These are phyloP conservation scores for Goniozus legneri DNA, from an alignment of 1,140 invertebrate species.

Conservation along the genomic window DNA sequence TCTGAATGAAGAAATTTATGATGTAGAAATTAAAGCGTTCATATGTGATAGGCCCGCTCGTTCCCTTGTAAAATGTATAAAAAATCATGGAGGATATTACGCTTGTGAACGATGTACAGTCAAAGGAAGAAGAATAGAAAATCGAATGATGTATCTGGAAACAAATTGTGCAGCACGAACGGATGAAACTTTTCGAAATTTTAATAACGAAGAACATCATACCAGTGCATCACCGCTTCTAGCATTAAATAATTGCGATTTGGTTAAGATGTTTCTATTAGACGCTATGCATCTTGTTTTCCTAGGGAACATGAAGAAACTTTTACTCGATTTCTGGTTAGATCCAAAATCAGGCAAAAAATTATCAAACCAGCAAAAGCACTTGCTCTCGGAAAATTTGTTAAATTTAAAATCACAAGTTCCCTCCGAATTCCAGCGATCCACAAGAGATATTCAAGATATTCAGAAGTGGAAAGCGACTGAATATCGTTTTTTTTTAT, in stretches of 20 bases:
- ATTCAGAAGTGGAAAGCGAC: conserved; percentile 20
- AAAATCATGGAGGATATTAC: conserved; percentile 13
- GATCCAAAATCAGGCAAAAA: neutral
- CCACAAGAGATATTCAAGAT: conserved; percentile 8
- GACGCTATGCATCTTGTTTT: conserved; percentile 9
- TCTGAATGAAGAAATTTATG: conserved; percentile 1
- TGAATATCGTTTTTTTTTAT: conserved; percentile 15
- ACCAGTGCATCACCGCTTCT: neutral
- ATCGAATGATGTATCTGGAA: conserved; percentile 3
- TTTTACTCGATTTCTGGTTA: neutral
- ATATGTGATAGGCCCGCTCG: conserved; percentile 15
- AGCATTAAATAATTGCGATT: neutral
- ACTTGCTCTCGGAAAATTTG: neutral
- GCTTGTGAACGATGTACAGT: conserved; percentile 15
- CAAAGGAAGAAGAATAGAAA: neutral
- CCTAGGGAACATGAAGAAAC: conserved; percentile 1
- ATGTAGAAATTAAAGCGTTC: conserved; percentile 9
- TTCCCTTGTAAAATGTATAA: conserved; percentile 13
- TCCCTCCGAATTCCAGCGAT: conserved; percentile 15
- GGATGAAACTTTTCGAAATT: conserved; percentile 3
- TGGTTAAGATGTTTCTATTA: neutral
- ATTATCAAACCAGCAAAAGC: neutral
- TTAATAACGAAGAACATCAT: conserved; percentile 9
- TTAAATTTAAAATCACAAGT: neutral
- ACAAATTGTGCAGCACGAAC: conserved; percentile 3